A percentile compares a stretch with the other conserved stretches of the same genome.
phyloP scores from a whole-genome alignment of 2,113 vertebrate genomes.

The Penelope pileata region DNA sequence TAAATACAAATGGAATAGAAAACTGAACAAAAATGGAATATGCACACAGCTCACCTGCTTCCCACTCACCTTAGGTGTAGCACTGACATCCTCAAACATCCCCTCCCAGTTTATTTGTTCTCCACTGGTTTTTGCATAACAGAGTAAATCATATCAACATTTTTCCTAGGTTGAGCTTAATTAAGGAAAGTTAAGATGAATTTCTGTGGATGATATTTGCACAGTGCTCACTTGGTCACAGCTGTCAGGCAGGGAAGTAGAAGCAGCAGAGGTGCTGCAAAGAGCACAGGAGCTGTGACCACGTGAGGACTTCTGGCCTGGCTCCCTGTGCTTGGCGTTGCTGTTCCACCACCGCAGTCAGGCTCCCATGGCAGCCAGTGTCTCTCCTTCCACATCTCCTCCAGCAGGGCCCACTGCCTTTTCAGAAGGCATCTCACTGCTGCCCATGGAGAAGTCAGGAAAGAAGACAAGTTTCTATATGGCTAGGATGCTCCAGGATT shows the following conservation, averaged over 20 bases:
- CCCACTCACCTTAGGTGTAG: not conserved
- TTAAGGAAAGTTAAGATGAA: not conserved
- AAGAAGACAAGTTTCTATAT: not conserved
- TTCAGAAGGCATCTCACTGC: not conserved
- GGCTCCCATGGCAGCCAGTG: not conserved
- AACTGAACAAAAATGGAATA: not conserved
- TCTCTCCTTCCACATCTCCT: not conserved
- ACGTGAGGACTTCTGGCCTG: rapidly evolving
- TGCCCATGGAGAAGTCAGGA: not conserved
- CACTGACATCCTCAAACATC: not conserved
- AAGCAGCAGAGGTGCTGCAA: rapidly evolving
- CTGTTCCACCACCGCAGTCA: not conserved
- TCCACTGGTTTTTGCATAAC: not conserved
- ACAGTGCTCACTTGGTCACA: rapidly evolving
- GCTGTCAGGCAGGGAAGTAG: rapidly evolving
- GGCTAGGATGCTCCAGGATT: not conserved
- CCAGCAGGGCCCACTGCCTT: not conserved
- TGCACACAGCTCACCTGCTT: not conserved
- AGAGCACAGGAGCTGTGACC: not conserved
- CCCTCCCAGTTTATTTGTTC: not conserved
- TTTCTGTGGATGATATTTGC: not conserved
- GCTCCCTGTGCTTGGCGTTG: rapidly evolving
- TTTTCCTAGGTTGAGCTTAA: not conserved
- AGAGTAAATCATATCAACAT: not conserved
- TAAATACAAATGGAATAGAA: constrained; percentile 1